Evolutionary conservation across 1,140 invertebrate species (phyloP).

Genomic region (Sminthurinus signatus): DNA sequence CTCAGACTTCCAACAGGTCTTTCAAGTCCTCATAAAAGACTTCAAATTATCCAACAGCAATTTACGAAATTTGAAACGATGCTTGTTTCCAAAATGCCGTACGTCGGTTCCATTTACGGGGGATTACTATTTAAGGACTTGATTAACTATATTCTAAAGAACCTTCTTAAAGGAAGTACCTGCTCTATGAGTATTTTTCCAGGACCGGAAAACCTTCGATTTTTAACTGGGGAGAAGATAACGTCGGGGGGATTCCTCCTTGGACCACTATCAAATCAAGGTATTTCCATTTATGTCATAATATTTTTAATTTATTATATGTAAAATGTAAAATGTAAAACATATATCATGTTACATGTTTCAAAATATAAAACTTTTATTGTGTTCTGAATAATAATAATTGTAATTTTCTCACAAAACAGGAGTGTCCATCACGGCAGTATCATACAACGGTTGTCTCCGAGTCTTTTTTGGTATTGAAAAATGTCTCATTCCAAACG

Average conservation of each 20-base stretch:
- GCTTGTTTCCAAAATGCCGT: conserved; percentile 8
- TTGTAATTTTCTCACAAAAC: not conserved
- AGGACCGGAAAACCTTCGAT: not conserved
- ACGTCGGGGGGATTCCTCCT: conserved; percentile 8
- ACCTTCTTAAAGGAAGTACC: conserved; percentile 3
- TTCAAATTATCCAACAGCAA: not conserved
- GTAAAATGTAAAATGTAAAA: not conserved
- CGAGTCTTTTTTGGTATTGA: conserved; percentile 4
- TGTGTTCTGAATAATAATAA: not conserved
- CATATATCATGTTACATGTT: not conserved
- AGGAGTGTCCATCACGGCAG: conserved; percentile 6
- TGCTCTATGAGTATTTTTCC: conserved; percentile 14
- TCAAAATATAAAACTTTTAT: not conserved
- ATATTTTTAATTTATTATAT: not conserved
- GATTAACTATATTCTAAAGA: not conserved
- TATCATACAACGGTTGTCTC: conserved; percentile 5
- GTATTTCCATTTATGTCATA: not conserved
- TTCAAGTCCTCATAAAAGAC: not conserved
- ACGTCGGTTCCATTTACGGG: conserved; percentile 2
- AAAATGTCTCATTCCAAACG: not conserved
- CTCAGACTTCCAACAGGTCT: not conserved
- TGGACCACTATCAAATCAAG: conserved; percentile 4
- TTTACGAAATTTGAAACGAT: conserved; percentile 9
- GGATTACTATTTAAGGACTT: not conserved
- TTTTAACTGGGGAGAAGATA: conserved; percentile 5